Evolutionary conservation across 2,888 invertebrate genomes (phyloP).

Genomic region (Pteria penguin): DNA sequence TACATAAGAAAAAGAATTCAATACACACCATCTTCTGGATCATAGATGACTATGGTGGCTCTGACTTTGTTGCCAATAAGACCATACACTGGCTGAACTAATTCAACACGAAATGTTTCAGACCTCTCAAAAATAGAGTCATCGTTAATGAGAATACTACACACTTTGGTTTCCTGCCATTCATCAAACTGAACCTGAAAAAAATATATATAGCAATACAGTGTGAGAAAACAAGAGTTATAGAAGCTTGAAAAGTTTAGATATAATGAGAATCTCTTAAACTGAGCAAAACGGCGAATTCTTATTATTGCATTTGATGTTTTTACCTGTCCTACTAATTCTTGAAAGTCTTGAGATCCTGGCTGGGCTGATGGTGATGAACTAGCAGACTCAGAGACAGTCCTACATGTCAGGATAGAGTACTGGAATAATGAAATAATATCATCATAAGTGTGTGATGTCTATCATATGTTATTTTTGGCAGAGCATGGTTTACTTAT

Average conservation of each 20-base stretch:
- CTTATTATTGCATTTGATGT: too few relatives aligned
- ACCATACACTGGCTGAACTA: conserved; percentile 70
- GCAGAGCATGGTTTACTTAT: too few relatives aligned
- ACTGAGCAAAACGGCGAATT: too few relatives aligned
- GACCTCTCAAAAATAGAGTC: conserved; percentile 76
- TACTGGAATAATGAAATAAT: conserved; percentile 60
- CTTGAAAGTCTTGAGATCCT: conserved; percentile 69
- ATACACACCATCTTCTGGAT: conserved; percentile 75
- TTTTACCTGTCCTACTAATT: conserved; percentile 68
- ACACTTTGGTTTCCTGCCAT: conserved; percentile 73
- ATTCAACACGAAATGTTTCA: conserved; percentile 73
- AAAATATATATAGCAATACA: too few relatives aligned
- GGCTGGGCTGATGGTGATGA: conserved; percentile 59
- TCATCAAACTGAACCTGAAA: conserved; percentile 77
- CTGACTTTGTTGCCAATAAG: conserved; percentile 63
- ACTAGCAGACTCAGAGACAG: conserved; percentile 64
- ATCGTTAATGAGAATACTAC: conserved; percentile 75
- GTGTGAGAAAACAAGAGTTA: too few relatives aligned
- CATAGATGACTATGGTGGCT: conserved; percentile 69
- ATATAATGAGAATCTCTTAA: too few relatives aligned
- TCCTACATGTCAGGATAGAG: conserved; percentile 72
- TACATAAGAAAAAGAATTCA: not conserved
- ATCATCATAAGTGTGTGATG: too few relatives aligned
- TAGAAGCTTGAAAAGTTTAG: too few relatives aligned
- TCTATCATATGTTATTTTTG: too few relatives aligned